phyloP scores from a whole-genome alignment of 2,113 vertebrate genomes.

The Entomyzon cyanotis region DNA sequence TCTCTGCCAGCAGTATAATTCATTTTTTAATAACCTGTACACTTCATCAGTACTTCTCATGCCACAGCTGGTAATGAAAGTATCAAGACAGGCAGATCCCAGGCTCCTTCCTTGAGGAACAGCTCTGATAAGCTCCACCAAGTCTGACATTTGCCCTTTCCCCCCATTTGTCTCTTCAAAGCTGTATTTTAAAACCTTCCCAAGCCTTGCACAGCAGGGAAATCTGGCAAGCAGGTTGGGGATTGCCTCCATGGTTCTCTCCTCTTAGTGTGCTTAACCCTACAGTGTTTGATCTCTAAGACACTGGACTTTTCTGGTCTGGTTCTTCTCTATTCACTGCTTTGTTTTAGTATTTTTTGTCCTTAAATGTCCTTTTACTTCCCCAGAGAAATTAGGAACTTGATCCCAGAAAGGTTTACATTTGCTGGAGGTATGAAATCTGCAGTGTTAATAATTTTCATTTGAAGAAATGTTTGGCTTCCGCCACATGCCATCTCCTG shows the following conservation, averaged over 20 bases:
- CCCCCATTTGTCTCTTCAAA: neutral
- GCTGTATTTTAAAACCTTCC: neutral
- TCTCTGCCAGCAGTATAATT: neutral
- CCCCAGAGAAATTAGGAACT: neutral
- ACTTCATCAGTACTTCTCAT: neutral
- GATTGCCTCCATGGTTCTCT: neutral
- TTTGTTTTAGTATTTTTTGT: neutral
- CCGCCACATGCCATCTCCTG: rapidly evolving
- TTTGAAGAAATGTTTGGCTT: neutral
- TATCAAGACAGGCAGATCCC: neutral
- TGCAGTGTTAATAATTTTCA: neutral
- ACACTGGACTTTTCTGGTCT: neutral
- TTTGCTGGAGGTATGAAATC: neutral
- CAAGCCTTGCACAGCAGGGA: neutral
- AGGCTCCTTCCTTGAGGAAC: neutral
- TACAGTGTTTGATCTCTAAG: neutral
- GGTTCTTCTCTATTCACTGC: neutral
- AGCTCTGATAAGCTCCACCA: neutral
- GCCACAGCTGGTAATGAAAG: neutral
- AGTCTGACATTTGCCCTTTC: neutral
- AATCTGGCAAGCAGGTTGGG: neutral
- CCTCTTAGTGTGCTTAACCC: neutral
- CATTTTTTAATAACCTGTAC: neutral
- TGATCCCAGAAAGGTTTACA: neutral
- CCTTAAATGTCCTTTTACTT: neutral